Conservation (phyloP, 2,113 vertebrate species). For the Coreoperca whiteheadi region DNA sequence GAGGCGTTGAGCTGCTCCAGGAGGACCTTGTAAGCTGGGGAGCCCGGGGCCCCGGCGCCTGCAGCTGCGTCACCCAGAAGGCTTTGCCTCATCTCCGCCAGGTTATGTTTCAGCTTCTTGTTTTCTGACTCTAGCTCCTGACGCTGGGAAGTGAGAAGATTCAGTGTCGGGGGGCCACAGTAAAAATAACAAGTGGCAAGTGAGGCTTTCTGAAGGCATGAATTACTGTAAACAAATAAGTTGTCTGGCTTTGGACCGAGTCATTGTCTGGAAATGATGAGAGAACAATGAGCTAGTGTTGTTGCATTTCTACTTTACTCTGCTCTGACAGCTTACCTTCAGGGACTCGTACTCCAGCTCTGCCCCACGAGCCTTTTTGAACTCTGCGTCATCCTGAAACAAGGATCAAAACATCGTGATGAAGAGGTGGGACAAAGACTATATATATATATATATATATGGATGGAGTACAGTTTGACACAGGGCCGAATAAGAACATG, state of each 20-base stretch:
- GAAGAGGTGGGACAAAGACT: neutral
- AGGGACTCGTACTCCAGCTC: slow-evolving; percentile 98
- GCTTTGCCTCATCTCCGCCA: slow-evolving; percentile 92
- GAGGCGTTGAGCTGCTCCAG: slow-evolving; percentile 94
- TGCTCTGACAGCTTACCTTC: slow-evolving; percentile 86
- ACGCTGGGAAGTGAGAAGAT: slow-evolving; percentile 82
- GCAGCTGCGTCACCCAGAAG: slow-evolving; percentile 87
- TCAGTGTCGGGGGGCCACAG: neutral
- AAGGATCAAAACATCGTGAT: neutral
- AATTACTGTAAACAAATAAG: neutral
- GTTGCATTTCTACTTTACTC: neutral
- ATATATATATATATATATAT: too few species aligned
- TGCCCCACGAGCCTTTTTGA: slow-evolving; percentile 91
- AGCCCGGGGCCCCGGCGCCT: slow-evolving; percentile 88
- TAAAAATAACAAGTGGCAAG: neutral
- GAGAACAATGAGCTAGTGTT: neutral
- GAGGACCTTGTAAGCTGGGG: slow-evolving; percentile 93
- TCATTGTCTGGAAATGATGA: neutral
- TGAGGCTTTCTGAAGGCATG: neutral
- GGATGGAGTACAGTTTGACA: neutral
- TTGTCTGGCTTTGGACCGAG: neutral
- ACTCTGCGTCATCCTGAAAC: slow-evolving; percentile 90
- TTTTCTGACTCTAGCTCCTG: slow-evolving; percentile 99
- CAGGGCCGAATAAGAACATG: neutral
- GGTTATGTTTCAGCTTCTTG: slow-evolving; percentile 95